Percentiles rank a stretch among this genome's conserved stretches.
These are phyloP conservation scores for Columbina picui DNA, from an alignment of 2,113 vertebrate species.

Conservation along the genomic window DNA sequence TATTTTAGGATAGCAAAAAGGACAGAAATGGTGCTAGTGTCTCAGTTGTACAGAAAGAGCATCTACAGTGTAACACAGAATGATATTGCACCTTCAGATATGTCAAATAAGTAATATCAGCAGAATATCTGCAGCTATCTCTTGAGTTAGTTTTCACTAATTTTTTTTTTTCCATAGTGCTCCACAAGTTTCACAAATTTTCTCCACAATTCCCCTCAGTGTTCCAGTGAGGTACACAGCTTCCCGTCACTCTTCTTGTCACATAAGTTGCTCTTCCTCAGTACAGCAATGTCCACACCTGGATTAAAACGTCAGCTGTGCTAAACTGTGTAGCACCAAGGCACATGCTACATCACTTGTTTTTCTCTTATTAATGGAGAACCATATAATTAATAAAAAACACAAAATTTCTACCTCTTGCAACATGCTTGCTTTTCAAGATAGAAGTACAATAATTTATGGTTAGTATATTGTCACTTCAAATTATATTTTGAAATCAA, in stretches of 20 bases:
- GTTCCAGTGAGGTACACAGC: neutral
- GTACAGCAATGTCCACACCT: neutral
- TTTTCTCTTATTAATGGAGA: neutral
- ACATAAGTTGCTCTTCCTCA: neutral
- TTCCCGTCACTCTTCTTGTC: neutral
- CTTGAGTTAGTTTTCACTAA: neutral
- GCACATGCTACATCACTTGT: neutral
- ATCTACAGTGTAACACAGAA: neutral
- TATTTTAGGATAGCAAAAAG: neutral
- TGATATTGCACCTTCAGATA: neutral
- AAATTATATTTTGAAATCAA: neutral
- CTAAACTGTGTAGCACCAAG: neutral
- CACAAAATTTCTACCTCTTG: neutral
- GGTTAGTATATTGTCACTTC: neutral
- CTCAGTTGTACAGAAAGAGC: neutral
- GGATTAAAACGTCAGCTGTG: neutral
- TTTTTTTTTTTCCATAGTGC: neutral
- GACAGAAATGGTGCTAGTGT: neutral
- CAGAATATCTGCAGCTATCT: neutral
- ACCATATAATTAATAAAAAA: neutral
- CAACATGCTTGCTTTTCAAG: neutral
- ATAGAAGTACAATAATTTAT: neutral
- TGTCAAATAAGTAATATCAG: neutral
- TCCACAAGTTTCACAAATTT: neutral
- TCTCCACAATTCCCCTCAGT: neutral